Evolutionary conservation across 2,797 vertebrate species (phyloP).

Genomic region (Tamandua tetradactyla): DNA sequence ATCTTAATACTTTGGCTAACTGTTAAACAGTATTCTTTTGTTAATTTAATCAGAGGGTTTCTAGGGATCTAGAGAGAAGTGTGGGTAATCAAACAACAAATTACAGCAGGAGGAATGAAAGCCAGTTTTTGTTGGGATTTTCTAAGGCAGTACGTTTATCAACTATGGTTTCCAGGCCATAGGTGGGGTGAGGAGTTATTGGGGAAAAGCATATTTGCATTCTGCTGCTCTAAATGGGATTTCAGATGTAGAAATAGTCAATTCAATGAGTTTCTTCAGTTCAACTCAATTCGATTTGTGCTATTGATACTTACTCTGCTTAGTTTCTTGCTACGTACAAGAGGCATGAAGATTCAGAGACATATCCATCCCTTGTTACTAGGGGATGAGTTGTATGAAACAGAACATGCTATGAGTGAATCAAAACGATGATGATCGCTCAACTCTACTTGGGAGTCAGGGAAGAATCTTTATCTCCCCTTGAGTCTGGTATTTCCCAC

Average conservation of each 20-base stretch:
- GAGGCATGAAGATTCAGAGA: not conserved
- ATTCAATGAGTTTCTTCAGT: accelerated
- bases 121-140: not conserved
- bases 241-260: not conserved
- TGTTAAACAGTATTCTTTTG: not conserved
- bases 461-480: not conserved
- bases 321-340: accelerated
- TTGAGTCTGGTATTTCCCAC: not conserved
- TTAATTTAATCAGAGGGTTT: not conserved
- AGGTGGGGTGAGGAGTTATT: too few species aligned
- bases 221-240: not conserved
- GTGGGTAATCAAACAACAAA: not conserved
- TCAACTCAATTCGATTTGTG: not conserved
- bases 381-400: not conserved
- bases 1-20: not conserved
- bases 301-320: accelerated
- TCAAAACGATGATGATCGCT: not conserved
- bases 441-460: not conserved
- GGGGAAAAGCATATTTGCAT: accelerated
- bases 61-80: not conserved
- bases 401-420: not conserved
- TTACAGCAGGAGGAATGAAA: not conserved
- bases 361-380: accelerated
- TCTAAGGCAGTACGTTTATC: not conserved
- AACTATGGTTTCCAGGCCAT: not conserved